phyloP scores from a whole-genome alignment of 2,113 vertebrate genomes.

The Trogon surrucura region DNA sequence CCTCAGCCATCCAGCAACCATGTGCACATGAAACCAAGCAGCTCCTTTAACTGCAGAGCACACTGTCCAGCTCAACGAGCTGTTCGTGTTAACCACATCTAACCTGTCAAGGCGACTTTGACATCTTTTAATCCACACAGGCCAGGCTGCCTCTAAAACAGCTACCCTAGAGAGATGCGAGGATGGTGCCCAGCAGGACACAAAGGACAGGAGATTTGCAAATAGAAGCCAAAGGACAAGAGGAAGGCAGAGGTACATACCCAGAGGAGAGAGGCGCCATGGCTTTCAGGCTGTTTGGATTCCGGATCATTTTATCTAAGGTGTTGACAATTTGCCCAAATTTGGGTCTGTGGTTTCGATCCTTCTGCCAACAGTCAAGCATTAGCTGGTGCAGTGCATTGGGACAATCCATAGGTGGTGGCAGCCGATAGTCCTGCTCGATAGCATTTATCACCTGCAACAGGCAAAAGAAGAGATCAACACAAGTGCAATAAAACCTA shows the following conservation, averaged over 20 bases:
- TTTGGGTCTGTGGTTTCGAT: slow-evolving; percentile 93
- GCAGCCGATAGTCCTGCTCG: slow-evolving; percentile 94
- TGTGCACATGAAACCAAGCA: accelerated
- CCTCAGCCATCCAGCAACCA: not conserved
- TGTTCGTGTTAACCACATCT: not conserved
- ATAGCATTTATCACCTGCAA: slow-evolving; percentile 94
- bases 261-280: slow-evolving; percentile 92
- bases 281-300: slow-evolving; percentile 93
- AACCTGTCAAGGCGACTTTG: not conserved
- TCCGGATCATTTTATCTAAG: slow-evolving; percentile 97
- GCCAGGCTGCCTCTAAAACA: not conserved
- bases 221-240: not conserved
- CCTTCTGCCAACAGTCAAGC: slow-evolving; percentile 98
- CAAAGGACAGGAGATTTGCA: not conserved
- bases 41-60: not conserved
- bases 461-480: not conserved
- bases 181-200: not conserved
- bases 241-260: slow-evolving; percentile 65
- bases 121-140: not conserved
- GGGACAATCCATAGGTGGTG: slow-evolving; percentile 94
- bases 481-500: not conserved
- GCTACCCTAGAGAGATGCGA: not conserved
- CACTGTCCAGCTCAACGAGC: not conserved
- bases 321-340: slow-evolving; percentile 95
- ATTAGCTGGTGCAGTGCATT: slow-evolving; percentile 93